phyloP scores from a whole-genome alignment of 2,797 vertebrate genomes.

The Anas flavirostris region DNA sequence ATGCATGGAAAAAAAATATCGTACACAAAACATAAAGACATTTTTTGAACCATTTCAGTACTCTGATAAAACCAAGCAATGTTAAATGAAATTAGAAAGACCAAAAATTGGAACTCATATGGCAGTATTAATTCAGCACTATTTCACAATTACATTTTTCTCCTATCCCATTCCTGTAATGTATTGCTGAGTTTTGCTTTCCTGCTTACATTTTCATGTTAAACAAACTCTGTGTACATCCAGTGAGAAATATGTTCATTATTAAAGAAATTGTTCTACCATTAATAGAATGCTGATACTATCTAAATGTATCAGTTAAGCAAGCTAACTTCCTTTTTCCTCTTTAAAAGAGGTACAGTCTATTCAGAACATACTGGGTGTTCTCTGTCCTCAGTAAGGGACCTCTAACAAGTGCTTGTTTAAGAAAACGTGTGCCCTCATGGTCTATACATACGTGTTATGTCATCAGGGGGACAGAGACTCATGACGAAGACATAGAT shows the following conservation, averaged over 20 bases:
- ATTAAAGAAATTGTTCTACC: neutral
- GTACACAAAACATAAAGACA: neutral
- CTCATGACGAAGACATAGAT: neutral
- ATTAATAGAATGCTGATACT: neutral
- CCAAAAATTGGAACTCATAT: neutral
- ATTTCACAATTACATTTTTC: neutral
- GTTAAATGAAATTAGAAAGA: neutral
- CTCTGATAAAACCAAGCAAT: neutral
- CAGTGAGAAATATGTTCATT: neutral
- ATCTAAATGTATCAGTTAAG: neutral
- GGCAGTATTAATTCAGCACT: neutral
- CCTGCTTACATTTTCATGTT: neutral
- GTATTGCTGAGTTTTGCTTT: neutral
- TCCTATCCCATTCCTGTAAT: neutral
- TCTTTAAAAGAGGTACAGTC: neutral
- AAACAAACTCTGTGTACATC: neutral
- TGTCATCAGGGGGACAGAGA: accelerated
- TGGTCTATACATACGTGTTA: too few species aligned
- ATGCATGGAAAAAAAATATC: neutral
- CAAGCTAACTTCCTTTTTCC: neutral
- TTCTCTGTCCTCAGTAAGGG: neutral
- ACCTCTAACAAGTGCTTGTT: neutral
- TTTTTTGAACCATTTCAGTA: neutral
- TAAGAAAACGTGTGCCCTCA: neutral
- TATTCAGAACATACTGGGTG: neutral